Base-by-base conservation (phyloP, 2,113 vertebrate genomes). In the Macrotis lagotis region DNA sequence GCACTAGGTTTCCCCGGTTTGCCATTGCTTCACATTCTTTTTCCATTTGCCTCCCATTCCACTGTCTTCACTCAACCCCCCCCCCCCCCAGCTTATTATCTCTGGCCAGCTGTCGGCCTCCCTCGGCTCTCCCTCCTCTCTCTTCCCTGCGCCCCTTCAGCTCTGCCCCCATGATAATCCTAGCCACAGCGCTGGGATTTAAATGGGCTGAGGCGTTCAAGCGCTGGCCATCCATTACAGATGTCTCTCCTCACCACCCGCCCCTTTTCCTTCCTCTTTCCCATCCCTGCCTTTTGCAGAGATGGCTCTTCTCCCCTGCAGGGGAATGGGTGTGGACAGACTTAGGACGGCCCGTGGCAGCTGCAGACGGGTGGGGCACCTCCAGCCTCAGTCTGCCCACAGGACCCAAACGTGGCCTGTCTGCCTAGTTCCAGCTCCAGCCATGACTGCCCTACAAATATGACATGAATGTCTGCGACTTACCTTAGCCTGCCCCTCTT, bases 1-100 rank as follows among this genome's bases (percentile, higher is more conserved):
- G 28, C 53, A 0, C 0, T 25, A 92, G 92, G 9, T 37, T 66
- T 16, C 0, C 0, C 48, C 48, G 28, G 0, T 31, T 52, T 2
- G 0, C 49, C 66, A 7, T 53, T 0, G 0, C 16, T 50, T 31
- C 31, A 49, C 2, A 66, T 6, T 8, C 16, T 66, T 55, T 83
- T 83, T 44, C 1, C 19, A 83, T 83, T 83, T 44, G 66, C 66
- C 66, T 74, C n/a, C 37, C 66, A 74, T 74, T 16, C 37, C 59
- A 74, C 31, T 19, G 26, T 59, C 53, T 74, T 50, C 48, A 31
- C 8, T 12, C 12, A 52, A 26, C 0, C 14, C 48, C 37, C 8
- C 52, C 88, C 53, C 25, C 3, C 47, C 19, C 51, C 0, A 24
- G 0, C n/a, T 48, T 37, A 91, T 92, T 90, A 3, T 51, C 55